These are phyloP conservation scores for Neoitamus cyanurus DNA, from an alignment of 2,888 invertebrate genomes.

Conservation along the genomic window DNA sequence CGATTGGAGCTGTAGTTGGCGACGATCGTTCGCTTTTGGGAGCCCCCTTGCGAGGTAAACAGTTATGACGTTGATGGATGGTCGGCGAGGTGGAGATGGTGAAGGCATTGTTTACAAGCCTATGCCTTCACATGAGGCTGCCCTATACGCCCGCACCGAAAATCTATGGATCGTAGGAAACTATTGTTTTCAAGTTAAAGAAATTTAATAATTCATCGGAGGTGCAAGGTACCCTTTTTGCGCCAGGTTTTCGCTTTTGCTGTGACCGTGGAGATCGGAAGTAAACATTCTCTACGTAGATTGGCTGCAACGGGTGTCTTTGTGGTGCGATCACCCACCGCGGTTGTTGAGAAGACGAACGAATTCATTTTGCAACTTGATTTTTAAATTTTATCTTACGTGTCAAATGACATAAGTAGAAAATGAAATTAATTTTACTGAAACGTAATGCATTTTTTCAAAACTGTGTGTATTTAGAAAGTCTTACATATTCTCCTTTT, in stretches of 20 bases:
- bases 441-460: too few species aligned
- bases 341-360: not conserved
- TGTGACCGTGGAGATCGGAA: not conserved
- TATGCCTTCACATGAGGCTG: not conserved
- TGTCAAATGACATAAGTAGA: too few species aligned
- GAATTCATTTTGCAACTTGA: too few species aligned
- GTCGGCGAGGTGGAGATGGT: not conserved
- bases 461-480: too few species aligned
- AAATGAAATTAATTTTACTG: too few species aligned
- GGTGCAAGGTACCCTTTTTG: not conserved
- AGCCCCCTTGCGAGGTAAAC: not conserved
- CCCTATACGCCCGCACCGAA: not conserved
- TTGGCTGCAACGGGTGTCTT: not conserved
- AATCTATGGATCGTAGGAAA: not conserved
- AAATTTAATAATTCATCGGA: constrained; percentile 3
- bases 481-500: too few species aligned
- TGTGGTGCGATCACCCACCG: not conserved
- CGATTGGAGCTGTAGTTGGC: not conserved
- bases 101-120: not conserved
- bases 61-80: constrained; percentile 8
- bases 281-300: not conserved
- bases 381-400: too few species aligned
- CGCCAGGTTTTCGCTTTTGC: not conserved
- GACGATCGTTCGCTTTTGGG: not conserved
- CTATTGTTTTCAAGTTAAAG: not conserved